Evolutionary conservation across 2,113 vertebrate species (phyloP).

Genomic region (Mionectes macconnelli): DNA sequence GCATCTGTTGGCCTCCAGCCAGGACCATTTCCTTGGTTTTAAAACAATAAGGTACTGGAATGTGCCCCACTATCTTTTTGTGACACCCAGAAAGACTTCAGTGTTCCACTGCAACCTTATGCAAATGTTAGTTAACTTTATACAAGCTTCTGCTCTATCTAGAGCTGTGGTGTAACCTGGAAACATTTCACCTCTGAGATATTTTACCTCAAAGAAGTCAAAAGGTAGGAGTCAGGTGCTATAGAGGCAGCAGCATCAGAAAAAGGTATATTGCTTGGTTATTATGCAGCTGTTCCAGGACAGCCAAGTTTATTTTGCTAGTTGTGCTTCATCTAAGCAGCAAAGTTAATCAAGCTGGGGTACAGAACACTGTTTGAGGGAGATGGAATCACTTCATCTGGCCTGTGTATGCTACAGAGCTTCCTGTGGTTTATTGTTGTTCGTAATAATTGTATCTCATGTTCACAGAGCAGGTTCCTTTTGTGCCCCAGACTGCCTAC

Average conservation of each 20-base stretch:
- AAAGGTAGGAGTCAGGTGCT: background rate
- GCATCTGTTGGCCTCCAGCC: background rate
- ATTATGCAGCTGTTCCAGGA: background rate
- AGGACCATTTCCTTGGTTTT: background rate
- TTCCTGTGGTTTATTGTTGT: background rate
- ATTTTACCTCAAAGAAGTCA: background rate
- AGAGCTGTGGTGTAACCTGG: background rate
- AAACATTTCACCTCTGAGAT: background rate
- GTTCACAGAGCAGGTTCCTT: background rate
- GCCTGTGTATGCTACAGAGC: background rate
- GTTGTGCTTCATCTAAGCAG: background rate
- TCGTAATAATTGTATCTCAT: background rate
- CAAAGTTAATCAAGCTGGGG: background rate
- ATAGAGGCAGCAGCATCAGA: background rate
- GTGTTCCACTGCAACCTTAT: background rate
- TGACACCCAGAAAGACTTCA: background rate
- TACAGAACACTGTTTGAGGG: background rate
- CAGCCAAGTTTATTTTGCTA: background rate
- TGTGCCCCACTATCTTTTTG: rapidly evolving
- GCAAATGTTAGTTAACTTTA: background rate
- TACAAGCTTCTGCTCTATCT: background rate
- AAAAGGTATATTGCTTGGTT: background rate
- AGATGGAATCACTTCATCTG: background rate
- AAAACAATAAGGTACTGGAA: background rate
- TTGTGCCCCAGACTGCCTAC: background rate